These are phyloP conservation scores for Zapornia atra DNA, from an alignment of 2,113 vertebrate species.

Conservation along the genomic window DNA sequence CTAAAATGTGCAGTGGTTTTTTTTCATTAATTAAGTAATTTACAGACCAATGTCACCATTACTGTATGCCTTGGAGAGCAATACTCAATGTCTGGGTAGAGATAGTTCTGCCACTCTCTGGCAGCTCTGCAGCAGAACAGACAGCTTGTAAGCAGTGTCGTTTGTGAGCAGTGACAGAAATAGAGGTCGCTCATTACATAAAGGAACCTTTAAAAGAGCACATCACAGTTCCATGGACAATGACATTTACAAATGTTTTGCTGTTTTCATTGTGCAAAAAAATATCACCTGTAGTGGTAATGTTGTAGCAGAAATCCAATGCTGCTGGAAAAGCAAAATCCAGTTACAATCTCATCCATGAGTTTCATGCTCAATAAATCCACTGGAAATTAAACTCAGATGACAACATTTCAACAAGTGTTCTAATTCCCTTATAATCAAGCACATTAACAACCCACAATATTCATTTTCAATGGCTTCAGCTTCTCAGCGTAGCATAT, in stretches of 20 bases:
- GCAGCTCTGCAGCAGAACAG: neutral
- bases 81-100: neutral
- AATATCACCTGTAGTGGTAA: neutral
- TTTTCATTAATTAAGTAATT: neutral
- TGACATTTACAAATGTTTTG: conserved; percentile 25
- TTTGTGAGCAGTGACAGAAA: neutral
- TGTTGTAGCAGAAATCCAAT: neutral
- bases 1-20: neutral
- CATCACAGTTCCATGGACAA: neutral
- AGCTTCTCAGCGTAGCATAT: neutral
- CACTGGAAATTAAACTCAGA: conserved; percentile 17
- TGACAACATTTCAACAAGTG: conserved; percentile 31
- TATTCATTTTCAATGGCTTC: neutral
- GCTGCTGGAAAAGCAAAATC: neutral
- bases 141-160: neutral
- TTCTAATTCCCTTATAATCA: conserved; percentile 45
- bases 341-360: neutral
- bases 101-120: neutral
- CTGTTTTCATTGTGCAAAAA: neutral
- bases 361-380: conserved; percentile 22
- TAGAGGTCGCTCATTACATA: neutral
- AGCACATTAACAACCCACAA: neutral
- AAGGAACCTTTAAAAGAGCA: neutral
- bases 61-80: neutral
- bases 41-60: neutral